Evolutionary conservation across 2,888 invertebrate species (phyloP), one percentile per base, ranked within the genome.

Genomic region (Metallyticus violacea): DNA sequence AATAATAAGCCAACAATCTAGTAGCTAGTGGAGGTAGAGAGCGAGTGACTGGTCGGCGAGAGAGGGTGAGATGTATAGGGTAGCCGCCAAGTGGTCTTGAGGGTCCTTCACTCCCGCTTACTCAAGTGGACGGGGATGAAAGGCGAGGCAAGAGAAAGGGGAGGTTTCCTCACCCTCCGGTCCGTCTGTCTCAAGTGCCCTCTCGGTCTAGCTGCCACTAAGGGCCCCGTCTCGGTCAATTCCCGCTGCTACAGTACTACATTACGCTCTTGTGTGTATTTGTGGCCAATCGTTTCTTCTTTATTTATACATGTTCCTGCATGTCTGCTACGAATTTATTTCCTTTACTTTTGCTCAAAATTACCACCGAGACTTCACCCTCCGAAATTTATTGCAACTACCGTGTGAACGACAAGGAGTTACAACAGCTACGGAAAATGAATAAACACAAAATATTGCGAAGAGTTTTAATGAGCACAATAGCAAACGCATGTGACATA

Each of bases 1-100:
- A 77, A 83, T 62, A 83, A 77, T 83, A 83, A 83, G 83, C 77
- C 83, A 77, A 77, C 28, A 83, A 28, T 15, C 77, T 26, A 77
- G 26, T 28, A 26, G 27, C 62, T 82, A 62, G 76, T 82, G 76
- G 30, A 62, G 30, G 81, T 81, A 25, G 25, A 30, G 81, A 30
- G 81, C n/a, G 40, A 62, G 15, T 15, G 40, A 62, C 40, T 62
- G 40, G 76, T 6, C 29, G 25, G 26, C 26, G 82, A 62, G 62
- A 4, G 27, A 79, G 27, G 82, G 83, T 5, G 28, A 7, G 40
- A 62, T 62, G 77, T 83, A 27, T 26, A 83, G 82, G 76, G 77
- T 28, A 77, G 83, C 83, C 83, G 77, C 83, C 25, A 77, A 83
- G 83, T 77, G 83, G 76, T 85, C 79, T 85, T 85, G 86, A 86